Conservation (phyloP, 2,888 invertebrate species). For the Cheiracanthium punctorium region DNA sequence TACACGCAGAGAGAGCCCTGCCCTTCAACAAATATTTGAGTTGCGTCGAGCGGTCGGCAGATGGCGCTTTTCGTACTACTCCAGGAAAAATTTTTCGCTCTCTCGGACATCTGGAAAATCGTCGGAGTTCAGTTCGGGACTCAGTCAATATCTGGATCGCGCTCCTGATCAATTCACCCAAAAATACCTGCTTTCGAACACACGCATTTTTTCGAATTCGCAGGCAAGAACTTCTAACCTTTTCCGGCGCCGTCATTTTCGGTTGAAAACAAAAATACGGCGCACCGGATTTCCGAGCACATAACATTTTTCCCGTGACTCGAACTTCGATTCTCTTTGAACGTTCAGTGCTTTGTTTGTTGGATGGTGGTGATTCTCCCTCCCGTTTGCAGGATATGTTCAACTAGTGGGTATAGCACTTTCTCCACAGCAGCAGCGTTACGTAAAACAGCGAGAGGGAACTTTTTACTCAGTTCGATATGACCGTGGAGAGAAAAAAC, state of each 20-base stretch:
- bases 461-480: not conserved
- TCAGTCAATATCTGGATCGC: conserved; percentile 13
- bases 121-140: not conserved
- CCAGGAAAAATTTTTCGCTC: not conserved
- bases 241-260: not conserved
- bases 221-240: not conserved
- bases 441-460: not conserved
- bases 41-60: not conserved
- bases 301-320: conserved; percentile 23
- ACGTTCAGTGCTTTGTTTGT: not conserved
- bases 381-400: conserved; percentile 23
- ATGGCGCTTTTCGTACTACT: not conserved
- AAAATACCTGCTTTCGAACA: not conserved
- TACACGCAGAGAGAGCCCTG: too few relatives aligned
- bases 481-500: conserved; percentile 53
- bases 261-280: conserved; percentile 1
- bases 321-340: conserved; percentile 15
- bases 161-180: not conserved
- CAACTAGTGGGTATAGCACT: conserved; percentile 61
- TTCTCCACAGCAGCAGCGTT: not conserved
- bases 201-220: not conserved
- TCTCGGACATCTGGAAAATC: not conserved
- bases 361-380: not conserved
- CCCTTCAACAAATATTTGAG: not conserved
- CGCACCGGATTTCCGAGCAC: conserved; percentile 47